Conservation (phyloP, 1,140 invertebrate species). For the Megalonaias nervosa region DNA sequence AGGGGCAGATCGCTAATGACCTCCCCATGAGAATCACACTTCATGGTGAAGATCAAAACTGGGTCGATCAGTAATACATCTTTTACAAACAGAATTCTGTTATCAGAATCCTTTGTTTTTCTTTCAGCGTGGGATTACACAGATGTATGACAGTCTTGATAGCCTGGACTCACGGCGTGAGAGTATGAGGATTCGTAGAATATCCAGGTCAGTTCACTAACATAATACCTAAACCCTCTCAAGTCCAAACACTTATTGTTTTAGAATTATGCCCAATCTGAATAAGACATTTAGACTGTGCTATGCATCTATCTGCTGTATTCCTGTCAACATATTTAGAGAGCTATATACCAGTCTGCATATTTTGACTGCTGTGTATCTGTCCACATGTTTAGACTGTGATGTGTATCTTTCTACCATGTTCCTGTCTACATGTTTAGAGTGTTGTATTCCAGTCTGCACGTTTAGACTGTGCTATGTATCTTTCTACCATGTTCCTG, state of each 20-base stretch:
- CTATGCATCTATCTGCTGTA: no score
- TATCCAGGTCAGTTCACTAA: slow-evolving; percentile 48
- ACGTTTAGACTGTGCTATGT: no score
- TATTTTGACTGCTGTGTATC: no score
- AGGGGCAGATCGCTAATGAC: neutral
- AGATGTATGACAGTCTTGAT: slow-evolving; percentile 59
- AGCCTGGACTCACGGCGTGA: slow-evolving; percentile 50
- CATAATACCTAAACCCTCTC: neutral
- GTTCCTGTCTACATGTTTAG: no score
- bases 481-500: no score
- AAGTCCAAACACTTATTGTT: neutral
- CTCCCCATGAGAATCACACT: no score
- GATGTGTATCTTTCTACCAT: no score
- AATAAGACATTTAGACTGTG: neutral
- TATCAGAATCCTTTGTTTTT: slow-evolving; percentile 18
- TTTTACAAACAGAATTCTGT: slow-evolving; percentile 3
- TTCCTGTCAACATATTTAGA: no score
- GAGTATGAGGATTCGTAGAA: slow-evolving; percentile 54
- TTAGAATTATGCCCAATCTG: neutral
- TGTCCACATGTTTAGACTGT: no score
- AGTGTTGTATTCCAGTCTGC: no score
- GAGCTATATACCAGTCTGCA: no score
- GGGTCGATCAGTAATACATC: neutral
- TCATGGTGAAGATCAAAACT: neutral
- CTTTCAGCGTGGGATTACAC: slow-evolving; percentile 53